These are phyloP conservation scores for Lepus europaeus DNA, from an alignment of 2,113 vertebrate species.

Conservation along the genomic window DNA sequence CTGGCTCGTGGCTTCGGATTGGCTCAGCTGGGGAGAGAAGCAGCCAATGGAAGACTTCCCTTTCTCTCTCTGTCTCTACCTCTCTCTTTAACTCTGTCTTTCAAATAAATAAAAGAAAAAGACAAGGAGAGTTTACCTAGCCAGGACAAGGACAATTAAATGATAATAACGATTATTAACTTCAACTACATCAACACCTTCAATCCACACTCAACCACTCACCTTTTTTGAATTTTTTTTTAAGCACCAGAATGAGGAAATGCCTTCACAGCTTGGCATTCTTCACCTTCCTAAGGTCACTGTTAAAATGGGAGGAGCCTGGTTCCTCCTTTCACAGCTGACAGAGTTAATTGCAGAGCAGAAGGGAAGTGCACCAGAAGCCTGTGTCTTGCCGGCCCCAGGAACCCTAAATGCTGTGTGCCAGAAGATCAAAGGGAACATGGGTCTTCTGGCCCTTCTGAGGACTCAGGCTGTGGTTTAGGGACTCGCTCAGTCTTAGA, in stretches of 20 bases:
- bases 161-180: neutral
- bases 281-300: neutral
- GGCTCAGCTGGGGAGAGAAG: no score
- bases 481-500: neutral
- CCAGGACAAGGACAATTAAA: neutral
- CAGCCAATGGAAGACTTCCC: no score
- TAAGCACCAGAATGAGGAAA: conserved; percentile 6
- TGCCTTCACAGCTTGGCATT: neutral
- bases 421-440: neutral
- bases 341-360: conserved; percentile 13
- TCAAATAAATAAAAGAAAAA: neutral
- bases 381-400: neutral
- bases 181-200: conserved; percentile 5
- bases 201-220: neutral
- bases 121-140: neutral
- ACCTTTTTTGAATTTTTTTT: neutral
- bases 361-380: conserved; percentile 39
- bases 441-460: neutral
- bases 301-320: neutral
- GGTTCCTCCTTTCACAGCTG: neutral
- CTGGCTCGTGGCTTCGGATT: no score
- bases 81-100: no score
- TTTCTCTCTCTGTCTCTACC: no score
- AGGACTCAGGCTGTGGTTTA: neutral
- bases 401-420: conserved; percentile 25